Evolutionary conservation across 2,797 vertebrate species (phyloP).

Genomic region (Pseudomugil gertrudae): DNA sequence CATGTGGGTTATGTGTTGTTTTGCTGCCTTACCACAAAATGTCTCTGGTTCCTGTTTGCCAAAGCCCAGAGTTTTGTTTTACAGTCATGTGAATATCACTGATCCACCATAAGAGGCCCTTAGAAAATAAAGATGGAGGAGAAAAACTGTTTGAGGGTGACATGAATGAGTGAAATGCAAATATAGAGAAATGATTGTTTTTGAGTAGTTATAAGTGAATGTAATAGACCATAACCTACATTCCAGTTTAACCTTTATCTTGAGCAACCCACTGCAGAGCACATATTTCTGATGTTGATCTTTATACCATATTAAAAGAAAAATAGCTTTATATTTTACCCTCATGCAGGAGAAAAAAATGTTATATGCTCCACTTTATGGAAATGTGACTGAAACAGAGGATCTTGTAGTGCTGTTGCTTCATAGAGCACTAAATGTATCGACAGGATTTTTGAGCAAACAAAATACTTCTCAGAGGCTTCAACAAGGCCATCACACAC

Average conservation of each 20-base stretch:
- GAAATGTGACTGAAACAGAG: conserved; percentile 10
- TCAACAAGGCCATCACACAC: conserved; percentile 2
- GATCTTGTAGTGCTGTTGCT: no score
- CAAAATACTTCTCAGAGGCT: conserved; percentile 21
- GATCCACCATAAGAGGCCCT: neutral
- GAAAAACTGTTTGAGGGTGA: neutral
- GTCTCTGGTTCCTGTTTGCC: conserved; percentile 30
- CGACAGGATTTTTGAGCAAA: conserved; percentile 32
- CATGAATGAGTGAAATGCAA: neutral
- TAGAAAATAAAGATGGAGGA: neutral
- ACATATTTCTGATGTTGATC: neutral
- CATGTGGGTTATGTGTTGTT: conserved; percentile 26
- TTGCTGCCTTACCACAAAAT: conserved; percentile 27
- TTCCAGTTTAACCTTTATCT: no score
- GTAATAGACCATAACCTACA: no score
- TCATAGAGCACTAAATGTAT: conserved; percentile 9
- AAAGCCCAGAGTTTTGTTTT: conserved; percentile 1
- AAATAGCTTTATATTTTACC: neutral
- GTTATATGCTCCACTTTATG: neutral
- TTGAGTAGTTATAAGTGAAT: neutral
- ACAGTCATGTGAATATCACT: neutral
- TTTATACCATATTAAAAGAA: neutral
- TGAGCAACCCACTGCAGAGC: no score
- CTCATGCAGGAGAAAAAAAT: conserved; percentile 2
- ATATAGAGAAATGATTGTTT: neutral